Conservation (phyloP, 2,888 invertebrate species). For the Chymomyza fuscimana region DNA sequence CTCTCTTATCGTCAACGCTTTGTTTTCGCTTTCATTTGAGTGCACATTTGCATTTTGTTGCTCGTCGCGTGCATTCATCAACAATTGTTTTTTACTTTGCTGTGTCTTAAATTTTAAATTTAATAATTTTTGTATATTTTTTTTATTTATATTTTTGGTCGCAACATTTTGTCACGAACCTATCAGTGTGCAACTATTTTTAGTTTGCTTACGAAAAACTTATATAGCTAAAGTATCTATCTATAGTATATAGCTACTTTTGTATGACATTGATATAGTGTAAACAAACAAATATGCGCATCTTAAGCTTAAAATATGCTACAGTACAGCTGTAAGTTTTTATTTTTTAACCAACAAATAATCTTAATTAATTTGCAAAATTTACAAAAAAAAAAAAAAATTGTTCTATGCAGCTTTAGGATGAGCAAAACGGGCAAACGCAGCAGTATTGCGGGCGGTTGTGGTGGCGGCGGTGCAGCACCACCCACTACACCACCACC, state of each 20-base stretch:
- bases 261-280: conserved; percentile 12
- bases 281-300: conserved; percentile 44
- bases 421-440: conserved; percentile 54
- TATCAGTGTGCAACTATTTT: conserved; percentile 34
- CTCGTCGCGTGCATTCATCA: conserved; percentile 12
- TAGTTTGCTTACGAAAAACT: conserved; percentile 22
- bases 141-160: background rate
- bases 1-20: background rate
- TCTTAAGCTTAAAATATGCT: conserved; percentile 34
- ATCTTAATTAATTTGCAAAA: conserved; percentile 7
- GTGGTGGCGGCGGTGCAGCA: conserved; percentile 84
- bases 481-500: conserved; percentile 6
- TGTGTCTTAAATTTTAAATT: conserved; percentile 6
- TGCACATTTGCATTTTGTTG: conserved; percentile 30
- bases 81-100: conserved; percentile 30
- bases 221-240: conserved; percentile 30
- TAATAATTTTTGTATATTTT: background rate
- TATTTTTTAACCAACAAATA: background rate
- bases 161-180: conserved; percentile 6
- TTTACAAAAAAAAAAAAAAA: conserved; percentile 21
- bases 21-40: conserved; percentile 9
- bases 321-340: conserved; percentile 51
- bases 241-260: conserved; percentile 12
- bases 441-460: conserved; percentile 83
- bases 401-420: conserved; percentile 52